Base-by-base conservation (phyloP, 2,113 vertebrate species). In the Cromileptes altivelis region DNA sequence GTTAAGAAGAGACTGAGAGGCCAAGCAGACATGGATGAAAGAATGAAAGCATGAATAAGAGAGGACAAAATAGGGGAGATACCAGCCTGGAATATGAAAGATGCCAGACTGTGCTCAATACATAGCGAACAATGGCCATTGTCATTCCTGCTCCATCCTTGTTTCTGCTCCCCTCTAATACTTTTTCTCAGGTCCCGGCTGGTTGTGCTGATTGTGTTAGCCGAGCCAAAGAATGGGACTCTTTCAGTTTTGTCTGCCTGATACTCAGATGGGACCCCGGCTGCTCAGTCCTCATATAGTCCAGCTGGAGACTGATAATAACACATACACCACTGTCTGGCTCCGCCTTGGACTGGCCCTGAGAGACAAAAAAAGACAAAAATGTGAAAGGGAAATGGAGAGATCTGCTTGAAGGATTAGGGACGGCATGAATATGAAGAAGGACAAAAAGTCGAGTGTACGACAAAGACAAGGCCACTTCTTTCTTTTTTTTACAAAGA, bases 221-320 rank as follows among this genome's bases (percentile, higher is more conserved):
- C 82, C 21, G 45, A 61, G 78, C 12, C 15, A 57, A 86, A 88
- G 85, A 91, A 89, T 70, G 45, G 75, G 60, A 86, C 60, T 74
- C 75, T 88, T 86, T 91, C 86, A 72, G 25, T 88, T 83, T 58
- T 55, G 75, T 78, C 74, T 81, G 72, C 57, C 74, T 63, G 78
- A 79, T 67, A n/a, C 80, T 86, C 87, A 85, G 91, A 89, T 81
- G 88, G 88, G 86, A 91, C 70, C 67, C 50, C 56, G 17, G 81
- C 69, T 18, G 70, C 72, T 86, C 78, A 12, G 47, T 82, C 80
- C 64, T 87, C 80, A 60, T 80, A 81, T 71, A 75, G 79, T 86
- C 67, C 86, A 81, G 86, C 85, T 85, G 85, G 71, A 91, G 75
- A 47, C 58, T 45, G 85, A 91, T 94, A 89, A 91, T 88, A 85